Base-by-base conservation (phyloP, 2,113 vertebrate species). In the Coreoperca whiteheadi region DNA sequence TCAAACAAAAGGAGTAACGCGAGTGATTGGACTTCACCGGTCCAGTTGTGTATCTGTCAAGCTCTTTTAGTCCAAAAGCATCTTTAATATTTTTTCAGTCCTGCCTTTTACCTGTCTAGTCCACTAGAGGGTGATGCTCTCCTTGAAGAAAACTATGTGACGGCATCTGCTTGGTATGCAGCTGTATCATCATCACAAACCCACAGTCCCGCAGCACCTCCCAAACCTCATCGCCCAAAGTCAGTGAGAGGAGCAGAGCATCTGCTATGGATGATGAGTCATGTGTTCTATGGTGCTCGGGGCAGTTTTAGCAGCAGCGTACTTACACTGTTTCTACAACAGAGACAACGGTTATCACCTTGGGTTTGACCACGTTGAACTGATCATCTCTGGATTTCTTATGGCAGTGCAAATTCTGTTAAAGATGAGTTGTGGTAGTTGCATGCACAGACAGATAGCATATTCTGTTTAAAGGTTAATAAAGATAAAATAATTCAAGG, bases 61-160 rank as follows among this genome's bases (percentile, higher is more conserved):
- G 10, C 14, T 25, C 4, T 39, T 28, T 57, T 10, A 43, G 28
- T 16, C 21, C 6, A 12, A 63, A 53, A 39, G 25, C 57, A 34
- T 46, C 12, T 4, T 67, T 68, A 2, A 14, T 75, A 37, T 28
- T 10, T 79, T 77, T 34, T 30, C 5, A 23, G 1, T 37, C 25
- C 30, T 56, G 59, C 28, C 16, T 59, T 77, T 53, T 54, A 28
- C 37, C 16, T 1, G 3, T 67, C 21, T 56, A 14, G 23, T 65
- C 85, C 92, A 93, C 91, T 69, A 92, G 93, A 88, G 84, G 88
- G 85, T 0, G 67, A 48, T 80, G 63, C 69, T 81, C 60, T 15
- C 75, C 65, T 78, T 30, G 79, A 73, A 74, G 37, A 80, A 28
- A 14, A 18, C 67, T 51, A 2, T 39, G 48, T 41, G 48, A 76